Percentiles rank a stretch among this genome's conserved stretches.
Evolutionary conservation across 2,888 invertebrate genomes (phyloP).

Genomic region (Drosophila stalkeri): DNA sequence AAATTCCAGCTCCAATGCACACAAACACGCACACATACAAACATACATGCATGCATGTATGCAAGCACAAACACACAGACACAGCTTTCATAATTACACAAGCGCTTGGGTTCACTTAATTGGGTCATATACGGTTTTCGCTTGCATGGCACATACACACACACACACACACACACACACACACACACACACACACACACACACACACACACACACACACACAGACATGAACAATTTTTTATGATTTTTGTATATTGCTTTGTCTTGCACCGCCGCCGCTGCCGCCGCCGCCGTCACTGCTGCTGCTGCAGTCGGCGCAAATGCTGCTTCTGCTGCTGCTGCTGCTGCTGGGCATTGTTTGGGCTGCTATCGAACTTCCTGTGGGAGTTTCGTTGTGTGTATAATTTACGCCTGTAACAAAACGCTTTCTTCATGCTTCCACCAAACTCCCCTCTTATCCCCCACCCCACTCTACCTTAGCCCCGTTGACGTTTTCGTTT

Average conservation of each 20-base stretch:
- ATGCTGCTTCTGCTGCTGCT: slow-evolving; percentile 14
- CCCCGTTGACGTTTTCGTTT: slow-evolving; percentile 23
- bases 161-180: slow-evolving; percentile 33
- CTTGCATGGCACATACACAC: slow-evolving; percentile 51
- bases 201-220: slow-evolving; percentile 39
- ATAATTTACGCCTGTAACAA: slow-evolving; percentile 68
- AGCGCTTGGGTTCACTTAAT: slow-evolving; percentile 79
- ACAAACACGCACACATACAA: slow-evolving; percentile 50
- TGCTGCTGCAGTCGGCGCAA: slow-evolving; percentile 18
- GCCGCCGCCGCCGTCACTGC: background rate
- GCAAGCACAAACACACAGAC: slow-evolving; percentile 22
- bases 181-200: slow-evolving; percentile 29
- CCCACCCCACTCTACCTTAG: background rate
- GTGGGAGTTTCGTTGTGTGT: slow-evolving; percentile 68
- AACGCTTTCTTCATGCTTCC: slow-evolving; percentile 55
- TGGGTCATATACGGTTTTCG: slow-evolving; percentile 81
- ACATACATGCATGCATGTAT: slow-evolving; percentile 38
- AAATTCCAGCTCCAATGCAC: slow-evolving; percentile 78
- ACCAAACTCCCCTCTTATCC: background rate
- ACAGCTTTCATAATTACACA: slow-evolving; percentile 77
- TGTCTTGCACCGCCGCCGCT: slow-evolving; percentile 42
- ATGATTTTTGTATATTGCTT: slow-evolving; percentile 53
- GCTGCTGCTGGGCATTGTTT: slow-evolving; percentile 47
- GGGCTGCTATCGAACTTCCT: slow-evolving; percentile 78
- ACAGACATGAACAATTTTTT: slow-evolving; percentile 37